Percentiles rank a stretch among this genome's conserved stretches.
Conservation (phyloP, 92 coral and sea anemone species). For the Phenganax stokvisi region DNA sequence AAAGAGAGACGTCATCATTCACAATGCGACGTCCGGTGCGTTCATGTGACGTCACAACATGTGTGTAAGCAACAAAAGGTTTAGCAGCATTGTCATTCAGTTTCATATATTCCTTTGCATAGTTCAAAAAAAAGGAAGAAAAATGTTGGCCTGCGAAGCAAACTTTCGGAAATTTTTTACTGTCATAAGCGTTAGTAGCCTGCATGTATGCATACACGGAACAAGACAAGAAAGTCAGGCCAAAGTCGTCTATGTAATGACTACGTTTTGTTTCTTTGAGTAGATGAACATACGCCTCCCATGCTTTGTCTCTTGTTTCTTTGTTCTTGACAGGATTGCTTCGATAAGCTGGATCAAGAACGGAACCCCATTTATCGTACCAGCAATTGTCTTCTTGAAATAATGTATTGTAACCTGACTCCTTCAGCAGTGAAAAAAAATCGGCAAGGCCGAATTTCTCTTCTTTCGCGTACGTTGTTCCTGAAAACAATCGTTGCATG, state of each 20-base stretch:
- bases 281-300: constrained; percentile 31
- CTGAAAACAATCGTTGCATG: constrained; percentile 17
- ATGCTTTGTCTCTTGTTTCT: not conserved
- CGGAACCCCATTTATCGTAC: constrained; percentile 26
- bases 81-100: constrained; percentile 41
- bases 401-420: constrained; percentile 25
- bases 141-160: constrained; percentile 68
- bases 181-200: constrained; percentile 59
- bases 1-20: constrained; percentile 52
- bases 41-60: constrained; percentile 83
- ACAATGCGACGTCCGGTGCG: constrained; percentile 65
- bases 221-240: constrained; percentile 64
- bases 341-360: constrained; percentile 48
- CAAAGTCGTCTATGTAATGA: constrained; percentile 58
- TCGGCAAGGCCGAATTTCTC: constrained; percentile 12
- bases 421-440: constrained; percentile 6
- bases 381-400: constrained; percentile 30
- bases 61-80: constrained; percentile 73
- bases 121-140: constrained; percentile 60
- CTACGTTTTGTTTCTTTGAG: constrained; percentile 31
- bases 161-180: constrained; percentile 21
- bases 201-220: constrained; percentile 54
- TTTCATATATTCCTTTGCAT: constrained; percentile 54
- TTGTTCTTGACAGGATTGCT: not conserved
- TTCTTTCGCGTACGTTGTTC: not conserved